These are phyloP conservation scores for Aptenodytes forsteri DNA, from an alignment of 2,113 vertebrate genomes.

Conservation along the genomic window DNA sequence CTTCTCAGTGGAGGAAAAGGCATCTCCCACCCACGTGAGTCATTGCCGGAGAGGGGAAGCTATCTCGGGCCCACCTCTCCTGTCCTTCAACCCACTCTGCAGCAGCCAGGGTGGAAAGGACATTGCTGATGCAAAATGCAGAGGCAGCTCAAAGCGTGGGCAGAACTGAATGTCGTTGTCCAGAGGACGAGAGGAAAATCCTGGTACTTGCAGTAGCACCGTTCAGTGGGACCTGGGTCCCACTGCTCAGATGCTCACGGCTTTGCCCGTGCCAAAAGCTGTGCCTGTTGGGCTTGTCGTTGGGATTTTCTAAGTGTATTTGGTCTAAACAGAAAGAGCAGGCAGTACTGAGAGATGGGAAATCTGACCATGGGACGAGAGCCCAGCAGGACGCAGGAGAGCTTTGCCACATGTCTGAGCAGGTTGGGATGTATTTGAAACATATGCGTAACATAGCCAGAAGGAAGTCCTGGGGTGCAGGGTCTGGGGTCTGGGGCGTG, in stretches of 20 bases:
- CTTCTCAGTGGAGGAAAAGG: background rate
- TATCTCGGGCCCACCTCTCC: background rate
- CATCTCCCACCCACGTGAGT: background rate
- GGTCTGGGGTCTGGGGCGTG: background rate
- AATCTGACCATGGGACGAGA: accelerated
- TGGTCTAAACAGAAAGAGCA: background rate
- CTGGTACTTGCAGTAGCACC: background rate
- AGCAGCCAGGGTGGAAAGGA: background rate
- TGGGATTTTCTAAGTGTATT: background rate
- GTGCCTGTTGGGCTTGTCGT: background rate
- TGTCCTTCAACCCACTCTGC: background rate
- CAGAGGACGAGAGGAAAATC: background rate
- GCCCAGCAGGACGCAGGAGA: background rate
- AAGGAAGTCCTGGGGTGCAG: background rate
- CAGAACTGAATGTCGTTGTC: background rate
- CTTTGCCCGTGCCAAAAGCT: background rate
- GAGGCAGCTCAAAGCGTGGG: background rate
- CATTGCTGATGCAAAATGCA: background rate
- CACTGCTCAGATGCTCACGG: background rate
- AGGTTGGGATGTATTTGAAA: background rate
- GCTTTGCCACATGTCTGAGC: background rate
- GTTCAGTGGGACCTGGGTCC: background rate
- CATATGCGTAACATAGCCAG: accelerated
- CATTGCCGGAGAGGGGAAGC: background rate
- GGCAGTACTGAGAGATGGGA: background rate